Evolutionary conservation across 1,140 invertebrate species (phyloP).

Genomic region (Drosophila sp.): DNA sequence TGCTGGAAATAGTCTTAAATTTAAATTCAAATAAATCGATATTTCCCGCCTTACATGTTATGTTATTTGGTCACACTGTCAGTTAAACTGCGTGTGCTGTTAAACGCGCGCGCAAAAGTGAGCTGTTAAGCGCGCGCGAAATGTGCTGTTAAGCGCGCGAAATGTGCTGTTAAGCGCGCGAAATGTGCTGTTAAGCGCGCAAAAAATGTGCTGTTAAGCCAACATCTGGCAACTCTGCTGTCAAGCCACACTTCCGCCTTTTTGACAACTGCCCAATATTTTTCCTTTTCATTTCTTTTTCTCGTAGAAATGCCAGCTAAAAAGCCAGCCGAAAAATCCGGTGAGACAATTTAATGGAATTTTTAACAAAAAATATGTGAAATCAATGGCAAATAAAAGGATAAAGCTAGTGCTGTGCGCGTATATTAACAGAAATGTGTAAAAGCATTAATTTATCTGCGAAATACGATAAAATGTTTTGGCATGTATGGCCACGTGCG

Average conservation of each 20-base stretch:
- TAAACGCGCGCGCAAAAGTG: no score
- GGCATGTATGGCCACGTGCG: constrained; percentile 66
- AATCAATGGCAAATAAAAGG: constrained; percentile 41
- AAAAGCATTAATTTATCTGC: constrained; percentile 35
- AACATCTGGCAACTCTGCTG: constrained; percentile 52
- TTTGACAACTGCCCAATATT: constrained; percentile 73
- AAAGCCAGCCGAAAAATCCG: constrained; percentile 87
- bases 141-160: constrained; percentile 3
- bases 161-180: not conserved
- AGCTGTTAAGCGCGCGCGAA: no score
- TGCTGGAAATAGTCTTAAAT: not conserved
- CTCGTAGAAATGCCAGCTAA: constrained; percentile 87
- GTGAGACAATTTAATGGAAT: constrained; percentile 83
- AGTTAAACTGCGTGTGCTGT: no score
- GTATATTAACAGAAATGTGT: constrained; percentile 21
- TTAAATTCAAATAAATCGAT: constrained; percentile 22
- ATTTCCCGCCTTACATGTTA: not conserved
- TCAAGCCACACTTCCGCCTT: constrained; percentile 72
- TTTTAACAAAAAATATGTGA: constrained; percentile 51
- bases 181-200: constrained; percentile 14
- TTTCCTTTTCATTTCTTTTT: constrained; percentile 83
- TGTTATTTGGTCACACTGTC: no score
- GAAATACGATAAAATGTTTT: constrained; percentile 31
- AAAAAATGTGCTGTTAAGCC: constrained; percentile 12
- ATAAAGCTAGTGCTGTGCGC: constrained; percentile 29